Percentiles rank a stretch among this genome's conserved stretches.
phyloP scores from a whole-genome alignment of 2,888 invertebrate genomes.

The Caenorhabditis sinica region DNA sequence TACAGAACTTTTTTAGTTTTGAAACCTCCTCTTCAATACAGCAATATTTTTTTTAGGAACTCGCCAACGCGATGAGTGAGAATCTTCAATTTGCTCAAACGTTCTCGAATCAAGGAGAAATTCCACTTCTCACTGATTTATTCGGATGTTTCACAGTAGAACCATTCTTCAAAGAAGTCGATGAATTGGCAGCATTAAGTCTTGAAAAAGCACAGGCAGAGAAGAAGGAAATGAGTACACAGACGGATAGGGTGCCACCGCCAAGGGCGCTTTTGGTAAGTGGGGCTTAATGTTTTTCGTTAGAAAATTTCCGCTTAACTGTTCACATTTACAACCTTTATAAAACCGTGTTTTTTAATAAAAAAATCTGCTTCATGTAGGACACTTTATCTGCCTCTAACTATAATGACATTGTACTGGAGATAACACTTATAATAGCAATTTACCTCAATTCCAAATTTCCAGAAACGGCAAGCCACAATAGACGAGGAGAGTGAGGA shows the following conservation, averaged over 20 bases:
- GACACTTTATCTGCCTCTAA: no score
- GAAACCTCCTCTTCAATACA: no score
- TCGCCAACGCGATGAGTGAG: slow-evolving; percentile 81
- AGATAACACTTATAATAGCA: no score
- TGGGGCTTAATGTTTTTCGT: no score
- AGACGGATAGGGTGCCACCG: slow-evolving; percentile 59
- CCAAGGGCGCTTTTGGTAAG: slow-evolving; percentile 56
- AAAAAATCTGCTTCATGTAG: no score
- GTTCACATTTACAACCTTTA: no score
- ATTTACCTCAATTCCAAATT: no score
- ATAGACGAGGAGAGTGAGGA: slow-evolving; percentile 74
- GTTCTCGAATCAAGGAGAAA: slow-evolving; percentile 77
- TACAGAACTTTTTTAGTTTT: no score
- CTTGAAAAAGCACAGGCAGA: slow-evolving; percentile 37
- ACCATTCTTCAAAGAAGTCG: slow-evolving; percentile 74
- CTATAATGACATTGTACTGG: no score
- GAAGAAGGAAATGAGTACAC: slow-evolving; percentile 41
- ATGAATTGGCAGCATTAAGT: slow-evolving; percentile 49
- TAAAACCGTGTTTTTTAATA: no score
- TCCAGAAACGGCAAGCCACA: slow-evolving; percentile 57
- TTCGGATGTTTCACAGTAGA: slow-evolving; percentile 83
- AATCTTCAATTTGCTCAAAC: slow-evolving; percentile 82
- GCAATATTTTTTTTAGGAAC: slow-evolving; percentile 63
- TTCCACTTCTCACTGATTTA: slow-evolving; percentile 79
- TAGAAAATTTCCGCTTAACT: no score